These are phyloP conservation scores for Eustalomyia histrio DNA, from an alignment of 2,888 invertebrate genomes.

Conservation along the genomic window DNA sequence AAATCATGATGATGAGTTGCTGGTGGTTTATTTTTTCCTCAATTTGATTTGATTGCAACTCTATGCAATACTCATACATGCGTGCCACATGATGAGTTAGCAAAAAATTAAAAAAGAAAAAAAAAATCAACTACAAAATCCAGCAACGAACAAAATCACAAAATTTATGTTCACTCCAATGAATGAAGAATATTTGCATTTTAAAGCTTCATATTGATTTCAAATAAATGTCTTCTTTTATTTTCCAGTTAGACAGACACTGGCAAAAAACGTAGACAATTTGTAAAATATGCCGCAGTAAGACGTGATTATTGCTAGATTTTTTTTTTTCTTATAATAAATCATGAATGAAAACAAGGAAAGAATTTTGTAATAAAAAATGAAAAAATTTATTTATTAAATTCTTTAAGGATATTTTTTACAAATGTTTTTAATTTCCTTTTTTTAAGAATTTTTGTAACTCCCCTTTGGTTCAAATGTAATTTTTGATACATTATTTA, in stretches of 20 bases:
- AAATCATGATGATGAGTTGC: constrained; percentile 44
- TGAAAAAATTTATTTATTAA: constrained; percentile 32
- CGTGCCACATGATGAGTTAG: constrained; percentile 47
- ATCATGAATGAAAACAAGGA: not conserved
- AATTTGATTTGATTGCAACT: constrained; percentile 51
- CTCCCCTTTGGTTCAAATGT: not conserved
- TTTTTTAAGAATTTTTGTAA: not conserved
- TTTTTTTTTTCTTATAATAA: constrained; percentile 5
- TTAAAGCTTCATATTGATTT: constrained; percentile 56
- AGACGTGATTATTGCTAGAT: constrained; percentile 59
- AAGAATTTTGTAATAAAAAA: constrained; percentile 1
- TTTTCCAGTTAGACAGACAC: not conserved
- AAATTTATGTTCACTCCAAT: constrained; percentile 62
- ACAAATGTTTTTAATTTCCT: constrained; percentile 34
- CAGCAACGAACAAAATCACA: not conserved
- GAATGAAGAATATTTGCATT: constrained; percentile 48
- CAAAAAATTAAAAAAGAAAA: not conserved
- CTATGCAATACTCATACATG: constrained; percentile 31
- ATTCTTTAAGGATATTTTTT: not conserved
- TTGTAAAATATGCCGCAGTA: constrained; percentile 65
- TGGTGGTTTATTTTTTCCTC: constrained; percentile 32
- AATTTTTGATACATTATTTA: not conserved
- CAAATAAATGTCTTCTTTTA: constrained; percentile 49
- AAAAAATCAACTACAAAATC: not conserved
- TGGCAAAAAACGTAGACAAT: constrained; percentile 52